Evolutionary conservation across 2,888 invertebrate genomes (phyloP).

Genomic region (Lasioglossum calceatum): DNA sequence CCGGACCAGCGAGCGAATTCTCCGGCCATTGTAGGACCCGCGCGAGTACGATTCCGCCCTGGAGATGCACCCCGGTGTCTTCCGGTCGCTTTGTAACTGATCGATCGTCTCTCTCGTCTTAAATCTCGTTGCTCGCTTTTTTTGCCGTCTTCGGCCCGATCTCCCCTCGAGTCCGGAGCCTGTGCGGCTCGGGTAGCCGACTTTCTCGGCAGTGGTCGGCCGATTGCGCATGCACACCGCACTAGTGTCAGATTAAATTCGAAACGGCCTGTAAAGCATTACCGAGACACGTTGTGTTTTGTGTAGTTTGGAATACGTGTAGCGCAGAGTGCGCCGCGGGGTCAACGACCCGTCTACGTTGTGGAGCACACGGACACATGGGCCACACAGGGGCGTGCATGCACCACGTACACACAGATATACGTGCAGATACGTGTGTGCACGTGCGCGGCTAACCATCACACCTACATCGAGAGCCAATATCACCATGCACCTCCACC

Average conservation of each 20-base stretch:
- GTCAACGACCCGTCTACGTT: slow-evolving; percentile 83
- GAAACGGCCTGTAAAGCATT: slow-evolving; percentile 74
- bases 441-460: slow-evolving; percentile 57
- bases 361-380: slow-evolving; percentile 62
- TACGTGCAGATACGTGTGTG: neutral
- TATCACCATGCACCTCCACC: slow-evolving; percentile 77
- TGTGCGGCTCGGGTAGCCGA: slow-evolving; percentile 23
- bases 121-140: slow-evolving; percentile 43
- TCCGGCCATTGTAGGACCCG: neutral
- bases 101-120: slow-evolving; percentile 69
- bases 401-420: neutral
- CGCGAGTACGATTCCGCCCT: slow-evolving; percentile 38
- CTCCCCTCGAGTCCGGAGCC: neutral
- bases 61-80: slow-evolving; percentile 63
- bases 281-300: slow-evolving; percentile 77
- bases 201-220: slow-evolving; percentile 43
- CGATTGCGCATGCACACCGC: slow-evolving; percentile 62
- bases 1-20: slow-evolving; percentile 11
- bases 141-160: neutral
- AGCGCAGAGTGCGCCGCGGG: slow-evolving; percentile 79
- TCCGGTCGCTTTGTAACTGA: slow-evolving; percentile 71
- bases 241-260: slow-evolving; percentile 75
- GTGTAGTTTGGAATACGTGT: slow-evolving; percentile 80
- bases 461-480: slow-evolving; percentile 66
- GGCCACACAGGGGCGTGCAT: neutral